Base-by-base conservation (phyloP, 2,888 invertebrate genomes). In the Dendrolimus pini region DNA sequence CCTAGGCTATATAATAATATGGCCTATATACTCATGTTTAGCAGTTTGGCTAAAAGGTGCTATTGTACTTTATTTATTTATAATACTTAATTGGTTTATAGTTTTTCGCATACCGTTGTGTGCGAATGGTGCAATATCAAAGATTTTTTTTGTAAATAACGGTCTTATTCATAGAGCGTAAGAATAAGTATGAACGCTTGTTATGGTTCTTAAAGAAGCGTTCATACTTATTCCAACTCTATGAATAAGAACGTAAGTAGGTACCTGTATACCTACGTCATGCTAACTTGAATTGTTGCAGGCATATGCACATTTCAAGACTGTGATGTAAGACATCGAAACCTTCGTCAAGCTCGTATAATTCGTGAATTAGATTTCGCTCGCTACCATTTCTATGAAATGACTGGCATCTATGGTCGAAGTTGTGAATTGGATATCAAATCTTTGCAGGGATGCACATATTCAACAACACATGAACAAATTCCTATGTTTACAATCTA, bases 351-450 rank as follows among this genome's bases (percentile, higher is more conserved):
- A 57, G 82, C 86, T 1, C 77, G 85, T 59, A 58, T 89, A 41
- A 59, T 89, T 9, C 77, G 89, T 8, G 85, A 88, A 55, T 69
- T 89, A 14, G 89, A 89, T 65, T 83, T 89, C 56, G 89, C 87
- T 1, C 76, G 89, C 10, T 89, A 80, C 62, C 82, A 87, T 58
- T 89, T 79, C 61, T 89, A 89, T 59, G 80, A 82, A 18, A 71
- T 78, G 52, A 88, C 85, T 12, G 87, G 87, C 0, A 73, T 89
- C 41, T 85, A 81, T 56, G 60, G 57, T 1, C 74, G 77, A 9
- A 87, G 83, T 60, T 60, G 58, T 14, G 59, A 73, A n/a, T 63
- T 77, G 7, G 61, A 65, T 3, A 80, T 88, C 7, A 71, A 71
- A 47, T 85, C 85, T 1, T 69, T 89, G 60, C 89, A 89, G 70